Evolutionary conservation across 2,113 vertebrate species (phyloP).

Genomic region (Lagopus muta): DNA sequence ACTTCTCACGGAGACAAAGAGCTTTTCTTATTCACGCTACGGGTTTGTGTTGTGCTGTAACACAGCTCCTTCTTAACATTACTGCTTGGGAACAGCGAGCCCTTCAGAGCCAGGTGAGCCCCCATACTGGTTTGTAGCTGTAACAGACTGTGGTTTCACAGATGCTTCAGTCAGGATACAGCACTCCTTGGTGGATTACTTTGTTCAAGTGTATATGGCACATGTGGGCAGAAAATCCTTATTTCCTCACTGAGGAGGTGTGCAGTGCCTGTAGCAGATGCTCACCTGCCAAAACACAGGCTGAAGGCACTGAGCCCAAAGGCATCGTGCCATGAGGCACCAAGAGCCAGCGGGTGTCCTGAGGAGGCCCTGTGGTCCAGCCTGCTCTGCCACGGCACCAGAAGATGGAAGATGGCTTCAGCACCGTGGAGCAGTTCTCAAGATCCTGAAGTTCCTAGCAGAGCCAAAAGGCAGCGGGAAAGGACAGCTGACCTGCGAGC

Average conservation of each 20-base stretch:
- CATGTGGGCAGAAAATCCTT: neutral
- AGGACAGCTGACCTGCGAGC: constrained; percentile 16
- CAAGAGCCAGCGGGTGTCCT: neutral
- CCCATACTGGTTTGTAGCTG: neutral
- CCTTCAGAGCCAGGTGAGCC: neutral
- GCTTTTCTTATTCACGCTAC: neutral
- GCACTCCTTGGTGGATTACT: accelerated
- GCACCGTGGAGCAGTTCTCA: neutral
- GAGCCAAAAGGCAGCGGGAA: neutral
- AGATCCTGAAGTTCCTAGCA: neutral
- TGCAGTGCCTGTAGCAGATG: neutral
- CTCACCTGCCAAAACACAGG: neutral
- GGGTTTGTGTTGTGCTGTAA: neutral
- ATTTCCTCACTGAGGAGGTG: neutral
- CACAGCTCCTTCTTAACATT: neutral
- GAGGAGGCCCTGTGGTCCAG: neutral
- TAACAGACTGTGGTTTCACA: constrained; percentile 4
- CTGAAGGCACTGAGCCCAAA: neutral
- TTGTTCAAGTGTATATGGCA: neutral
- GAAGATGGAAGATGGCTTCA: neutral
- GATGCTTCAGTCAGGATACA: neutral
- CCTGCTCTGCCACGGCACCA: too few relatives aligned
- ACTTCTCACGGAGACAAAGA: constrained; percentile 29
- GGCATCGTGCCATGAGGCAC: neutral
- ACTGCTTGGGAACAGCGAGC: neutral